A percentile compares a stretch with the other conserved stretches of the same genome.
These are phyloP conservation scores for Yponomeuta evonymella DNA, from an alignment of 2,888 invertebrate species.

Conservation along the genomic window DNA sequence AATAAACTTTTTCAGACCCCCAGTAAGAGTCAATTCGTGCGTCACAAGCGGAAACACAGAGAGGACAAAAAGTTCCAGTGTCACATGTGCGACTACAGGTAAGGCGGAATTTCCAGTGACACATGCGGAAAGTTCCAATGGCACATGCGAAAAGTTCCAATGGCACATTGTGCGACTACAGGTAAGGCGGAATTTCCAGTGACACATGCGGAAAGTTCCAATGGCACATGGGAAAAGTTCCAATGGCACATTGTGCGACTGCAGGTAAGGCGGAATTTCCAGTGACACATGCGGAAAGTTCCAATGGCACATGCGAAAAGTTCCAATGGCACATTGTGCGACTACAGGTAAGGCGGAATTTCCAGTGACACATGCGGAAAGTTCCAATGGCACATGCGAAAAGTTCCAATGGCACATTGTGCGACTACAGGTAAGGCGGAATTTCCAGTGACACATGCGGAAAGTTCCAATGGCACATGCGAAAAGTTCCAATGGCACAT, in stretches of 20 bases:
- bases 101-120: slow-evolving; percentile 31
- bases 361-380: slow-evolving; percentile 40
- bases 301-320: slow-evolving; percentile 47
- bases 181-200: slow-evolving; percentile 25
- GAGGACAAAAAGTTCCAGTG: slow-evolving; percentile 45
- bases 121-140: slow-evolving; percentile 47
- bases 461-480: too few relatives aligned
- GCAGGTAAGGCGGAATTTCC: slow-evolving; percentile 29
- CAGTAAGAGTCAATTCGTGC: slow-evolving; percentile 35
- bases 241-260: slow-evolving; percentile 49
- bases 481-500: slow-evolving; percentile 45
- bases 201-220: slow-evolving; percentile 45
- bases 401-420: slow-evolving; percentile 44
- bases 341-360: slow-evolving; percentile 31
- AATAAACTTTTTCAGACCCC: slow-evolving; percentile 28
- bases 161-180: slow-evolving; percentile 49
- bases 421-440: slow-evolving; percentile 32
- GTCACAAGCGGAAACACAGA: slow-evolving; percentile 47
- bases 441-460: too few relatives aligned
- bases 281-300: slow-evolving; percentile 41
- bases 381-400: slow-evolving; percentile 50
- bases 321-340: slow-evolving; percentile 48
- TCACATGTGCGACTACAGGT: slow-evolving; percentile 42
- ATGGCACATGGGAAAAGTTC: slow-evolving; percentile 47
- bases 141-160: slow-evolving; percentile 43